Evolutionary conservation across 2,113 vertebrate genomes (phyloP), one percentile per base, ranked within the genome.

Genomic region (Solea solea): DNA sequence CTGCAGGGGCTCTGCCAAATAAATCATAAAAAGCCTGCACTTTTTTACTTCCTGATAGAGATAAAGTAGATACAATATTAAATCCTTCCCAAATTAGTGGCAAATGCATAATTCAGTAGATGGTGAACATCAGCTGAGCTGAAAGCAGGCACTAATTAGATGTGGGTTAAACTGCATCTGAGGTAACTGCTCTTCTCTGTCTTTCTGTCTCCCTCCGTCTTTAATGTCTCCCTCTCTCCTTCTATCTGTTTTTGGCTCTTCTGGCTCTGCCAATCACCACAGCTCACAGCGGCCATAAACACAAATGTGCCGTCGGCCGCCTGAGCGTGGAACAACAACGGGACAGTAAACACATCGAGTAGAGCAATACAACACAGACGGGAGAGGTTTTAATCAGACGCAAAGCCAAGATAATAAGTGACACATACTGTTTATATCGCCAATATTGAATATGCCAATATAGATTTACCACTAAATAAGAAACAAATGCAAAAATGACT

Each of bases 31-130:
- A 79, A 49, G 78, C 72, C 83, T 69, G 82, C 79, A 81, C 73
- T 61, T 77, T 80, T 69, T 59, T 5, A 21, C 4, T 53, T 2
- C n/a, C 1, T 81, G 77, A 83, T 87, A 72, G 73, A 87, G 86
- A 90, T 90, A 84, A 89, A 88, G 81, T 78, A 78, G 80, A 89
- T 84, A 74, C 81, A 87, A 85, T 90, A 87, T 88, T 86, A 89
- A 90, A 90, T 85, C 85, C 76, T 79, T 86, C 81, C 76, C 78
- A 92, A 91, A 89, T 91, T 89, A 89, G 88, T 83, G 87, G 75
- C 14, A 67, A 55, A 91, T 91, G 83, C 89, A 87, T 92, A 85
- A 92, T 91, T 92, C 80, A 91, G 89, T 49, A 78, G 83, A 78
- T 64, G 76, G 78, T 64, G 76, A 88, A 87, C 69, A 89, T 89